These are phyloP conservation scores for Delphinapterus leucas DNA, from an alignment of 2,113 vertebrate species.

Conservation along the genomic window DNA sequence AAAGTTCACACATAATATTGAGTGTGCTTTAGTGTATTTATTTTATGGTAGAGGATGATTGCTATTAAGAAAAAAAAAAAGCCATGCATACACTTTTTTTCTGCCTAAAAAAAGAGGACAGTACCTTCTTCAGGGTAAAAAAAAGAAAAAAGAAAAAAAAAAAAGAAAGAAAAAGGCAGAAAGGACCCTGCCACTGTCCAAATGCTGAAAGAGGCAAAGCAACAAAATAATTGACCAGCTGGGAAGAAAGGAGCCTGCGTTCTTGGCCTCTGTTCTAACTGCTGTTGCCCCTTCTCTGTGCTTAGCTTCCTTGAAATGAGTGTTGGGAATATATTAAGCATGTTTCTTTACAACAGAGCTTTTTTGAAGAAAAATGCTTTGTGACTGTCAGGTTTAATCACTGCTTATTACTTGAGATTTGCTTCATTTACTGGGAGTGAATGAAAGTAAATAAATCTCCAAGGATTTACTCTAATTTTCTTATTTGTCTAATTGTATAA, in stretches of 20 bases:
- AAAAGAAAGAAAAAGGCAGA: neutral
- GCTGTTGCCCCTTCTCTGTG: neutral
- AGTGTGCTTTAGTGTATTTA: neutral
- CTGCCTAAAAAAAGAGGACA: neutral
- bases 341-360: neutral
- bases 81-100: neutral
- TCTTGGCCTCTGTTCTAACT: neutral
- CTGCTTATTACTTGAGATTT: constrained; percentile 27
- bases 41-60: neutral
- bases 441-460: neutral
- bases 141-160: too few relatives aligned
- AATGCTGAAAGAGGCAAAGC: neutral
- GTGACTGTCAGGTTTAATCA: neutral
- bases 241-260: neutral
- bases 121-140: neutral
- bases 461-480: constrained; percentile 14
- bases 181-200: neutral
- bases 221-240: neutral
- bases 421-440: constrained; percentile 21
- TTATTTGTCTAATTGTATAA: neutral
- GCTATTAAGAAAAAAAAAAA: neutral
- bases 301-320: neutral
- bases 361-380: constrained; percentile 13
- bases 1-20: neutral
- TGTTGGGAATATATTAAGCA: neutral